These are phyloP conservation scores for Drosophila heteroneura DNA, from an alignment of 2,888 invertebrate genomes.

Conservation along the genomic window DNA sequence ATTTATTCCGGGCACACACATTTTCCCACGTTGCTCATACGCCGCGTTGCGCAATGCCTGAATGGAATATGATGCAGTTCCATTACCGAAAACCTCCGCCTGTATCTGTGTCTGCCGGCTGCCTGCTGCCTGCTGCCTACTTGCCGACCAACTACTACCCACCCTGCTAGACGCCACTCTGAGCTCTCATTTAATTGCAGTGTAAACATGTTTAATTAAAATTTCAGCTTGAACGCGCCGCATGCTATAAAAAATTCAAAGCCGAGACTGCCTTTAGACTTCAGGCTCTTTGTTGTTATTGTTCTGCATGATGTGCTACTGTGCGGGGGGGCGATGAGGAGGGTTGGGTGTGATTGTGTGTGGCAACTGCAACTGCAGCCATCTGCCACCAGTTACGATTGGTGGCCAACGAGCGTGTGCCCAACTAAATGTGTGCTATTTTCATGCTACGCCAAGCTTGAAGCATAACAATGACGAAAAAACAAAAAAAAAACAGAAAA, in stretches of 20 bases:
- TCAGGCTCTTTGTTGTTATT: conserved; percentile 36
- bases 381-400: conserved; percentile 35
- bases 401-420: conserved; percentile 46
- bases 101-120: not conserved
- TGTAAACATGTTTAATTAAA: conserved; percentile 79
- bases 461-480: conserved; percentile 31
- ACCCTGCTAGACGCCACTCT: conserved; percentile 3
- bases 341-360: conserved; percentile 21
- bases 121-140: not conserved
- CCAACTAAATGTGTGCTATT: conserved; percentile 58
- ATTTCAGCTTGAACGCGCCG: conserved; percentile 70
- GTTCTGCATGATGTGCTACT: conserved; percentile 20
- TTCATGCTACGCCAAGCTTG: conserved; percentile 76
- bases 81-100: conserved; percentile 5
- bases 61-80: conserved; percentile 21
- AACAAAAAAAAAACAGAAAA: conserved; percentile 7
- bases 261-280: conserved; percentile 67
- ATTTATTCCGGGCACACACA: conserved; percentile 1
- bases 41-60: conserved; percentile 22
- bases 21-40: conserved; percentile 48
- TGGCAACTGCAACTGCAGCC: conserved; percentile 21
- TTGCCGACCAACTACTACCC: not conserved
- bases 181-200: conserved; percentile 69
- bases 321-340: conserved; percentile 2
- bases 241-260: conserved; percentile 54